A percentile compares a stretch with the other conserved stretches of the same genome.
Evolutionary conservation across 2,113 vertebrate species (phyloP).

Genomic region (Sialia sialis): DNA sequence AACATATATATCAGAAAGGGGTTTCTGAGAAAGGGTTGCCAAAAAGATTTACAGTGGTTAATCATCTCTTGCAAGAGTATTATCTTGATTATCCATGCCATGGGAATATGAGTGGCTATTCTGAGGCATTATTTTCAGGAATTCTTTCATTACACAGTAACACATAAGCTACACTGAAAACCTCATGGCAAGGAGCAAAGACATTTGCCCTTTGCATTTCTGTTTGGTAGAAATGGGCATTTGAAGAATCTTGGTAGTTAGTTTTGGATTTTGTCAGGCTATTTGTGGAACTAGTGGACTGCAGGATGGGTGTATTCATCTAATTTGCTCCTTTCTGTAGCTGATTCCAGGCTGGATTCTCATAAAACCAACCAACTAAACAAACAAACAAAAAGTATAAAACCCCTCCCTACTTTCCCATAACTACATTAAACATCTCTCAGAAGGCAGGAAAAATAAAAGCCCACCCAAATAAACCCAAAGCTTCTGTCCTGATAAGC

Average conservation of each 20-base stretch:
- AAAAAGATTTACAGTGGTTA: conserved; percentile 44
- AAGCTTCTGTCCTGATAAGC: background rate
- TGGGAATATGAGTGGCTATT: conserved; percentile 9
- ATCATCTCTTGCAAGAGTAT: conserved; percentile 44
- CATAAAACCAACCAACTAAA: background rate
- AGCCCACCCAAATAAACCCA: rapidly evolving
- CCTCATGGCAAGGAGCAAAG: background rate
- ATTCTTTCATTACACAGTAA: conserved; percentile 37
- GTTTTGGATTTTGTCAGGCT: background rate
- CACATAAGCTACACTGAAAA: background rate
- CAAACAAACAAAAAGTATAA: background rate
- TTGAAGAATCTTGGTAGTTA: background rate
- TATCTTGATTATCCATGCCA: conserved; percentile 48
- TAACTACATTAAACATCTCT: background rate
- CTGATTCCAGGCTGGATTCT: background rate
- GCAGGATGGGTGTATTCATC: background rate
- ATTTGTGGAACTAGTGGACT: background rate
- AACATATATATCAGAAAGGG: background rate
- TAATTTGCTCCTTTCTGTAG: background rate
- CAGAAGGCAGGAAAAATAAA: background rate
- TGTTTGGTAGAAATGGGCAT: background rate
- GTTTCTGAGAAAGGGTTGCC: conserved; percentile 38
- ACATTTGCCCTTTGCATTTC: background rate
- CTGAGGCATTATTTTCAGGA: conserved; percentile 41
- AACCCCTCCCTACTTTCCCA: background rate